Conservation (phyloP, 1,140 invertebrate genomes). For the Nasonia longicornis region DNA sequence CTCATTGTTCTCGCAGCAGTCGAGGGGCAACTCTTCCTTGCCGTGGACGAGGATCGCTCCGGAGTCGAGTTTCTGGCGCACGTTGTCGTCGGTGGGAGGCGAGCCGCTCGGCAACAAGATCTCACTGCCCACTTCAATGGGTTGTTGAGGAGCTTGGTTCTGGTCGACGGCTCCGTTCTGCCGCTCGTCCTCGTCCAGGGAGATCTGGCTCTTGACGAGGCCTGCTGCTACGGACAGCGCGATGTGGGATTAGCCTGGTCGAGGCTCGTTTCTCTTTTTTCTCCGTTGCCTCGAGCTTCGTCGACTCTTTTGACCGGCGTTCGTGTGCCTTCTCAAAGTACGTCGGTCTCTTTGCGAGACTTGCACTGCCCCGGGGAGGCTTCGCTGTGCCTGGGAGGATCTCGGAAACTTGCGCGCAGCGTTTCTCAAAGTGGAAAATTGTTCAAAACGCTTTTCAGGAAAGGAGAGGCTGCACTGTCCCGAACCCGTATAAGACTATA, state of each 20-base stretch:
- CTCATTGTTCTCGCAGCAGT: conserved; percentile 19
- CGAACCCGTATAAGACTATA: no score
- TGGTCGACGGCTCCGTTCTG: background rate
- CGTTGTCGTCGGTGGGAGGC: conserved; percentile 60
- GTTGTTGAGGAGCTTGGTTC: conserved; percentile 53
- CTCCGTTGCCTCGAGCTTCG: conserved; percentile 9
- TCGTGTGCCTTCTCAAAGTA: background rate
- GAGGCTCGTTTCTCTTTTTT: background rate
- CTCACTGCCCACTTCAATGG: conserved; percentile 68
- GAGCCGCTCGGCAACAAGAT: conserved; percentile 58
- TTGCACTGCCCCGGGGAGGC: background rate
- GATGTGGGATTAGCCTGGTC: background rate
- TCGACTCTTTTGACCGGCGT: background rate
- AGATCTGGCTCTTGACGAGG: background rate
- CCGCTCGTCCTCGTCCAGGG: conserved; percentile 32
- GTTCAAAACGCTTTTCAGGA: background rate
- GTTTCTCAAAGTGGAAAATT: no score
- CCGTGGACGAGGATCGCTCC: conserved; percentile 73
- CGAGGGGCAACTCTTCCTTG: conserved; percentile 75
- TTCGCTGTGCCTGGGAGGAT: conserved; percentile 10
- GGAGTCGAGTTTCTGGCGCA: conserved; percentile 63
- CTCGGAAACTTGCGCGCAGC: background rate
- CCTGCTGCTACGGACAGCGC: background rate
- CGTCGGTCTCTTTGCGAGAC: background rate
- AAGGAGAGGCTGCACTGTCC: background rate